Base-by-base conservation (phyloP, 2,113 vertebrate genomes). In the Anolis carolinensis region DNA sequence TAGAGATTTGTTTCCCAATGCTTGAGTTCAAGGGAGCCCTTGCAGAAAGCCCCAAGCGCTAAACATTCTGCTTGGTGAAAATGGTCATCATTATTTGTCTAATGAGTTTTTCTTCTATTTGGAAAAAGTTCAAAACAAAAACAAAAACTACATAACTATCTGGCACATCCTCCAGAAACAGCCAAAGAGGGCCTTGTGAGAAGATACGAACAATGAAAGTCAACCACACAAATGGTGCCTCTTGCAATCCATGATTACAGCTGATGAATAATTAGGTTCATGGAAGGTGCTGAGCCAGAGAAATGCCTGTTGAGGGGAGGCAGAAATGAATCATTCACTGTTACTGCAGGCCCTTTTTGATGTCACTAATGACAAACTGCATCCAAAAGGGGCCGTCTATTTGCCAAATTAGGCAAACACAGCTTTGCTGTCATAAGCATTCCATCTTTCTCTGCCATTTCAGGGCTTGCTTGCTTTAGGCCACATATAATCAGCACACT, bases 31-130 rank as follows among this genome's bases (percentile, higher is more conserved):
- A 25, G 10, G 88, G 59, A 6, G 34, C 78, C 81, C 83, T 87
- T 85, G 86, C 78, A 89, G 63, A 0, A 6, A 89, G 85, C 9
- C 39, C 92, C 65, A 83, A 72, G 67, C 89, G 90, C 50, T 30
- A 89, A 59, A 70, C 65, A 63, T 73, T 89, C 48, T 79, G 83
- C 91, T 63, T 75, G 88, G 65, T 77, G 86, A 90, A 59, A 94
- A 90, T 21, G 13, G 20, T 90, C 65, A 59, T 65, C 84, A 89
- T 89, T 92, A 23, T 91, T 70, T 92, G 88, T 67, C 88, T 65
- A 92, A 62, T 86, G 68, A 93, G 89, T 87, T 88, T 90, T 74
- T 81, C 72, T 81, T 82, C 83, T 84, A 79, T 83, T 93, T 91
- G 90, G 86, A 82, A 93, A 79, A 94, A 91, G 32, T 84, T 59